Evolutionary conservation across 1,140 invertebrate genomes (phyloP).

Genomic region (Heliconius eleuchia): DNA sequence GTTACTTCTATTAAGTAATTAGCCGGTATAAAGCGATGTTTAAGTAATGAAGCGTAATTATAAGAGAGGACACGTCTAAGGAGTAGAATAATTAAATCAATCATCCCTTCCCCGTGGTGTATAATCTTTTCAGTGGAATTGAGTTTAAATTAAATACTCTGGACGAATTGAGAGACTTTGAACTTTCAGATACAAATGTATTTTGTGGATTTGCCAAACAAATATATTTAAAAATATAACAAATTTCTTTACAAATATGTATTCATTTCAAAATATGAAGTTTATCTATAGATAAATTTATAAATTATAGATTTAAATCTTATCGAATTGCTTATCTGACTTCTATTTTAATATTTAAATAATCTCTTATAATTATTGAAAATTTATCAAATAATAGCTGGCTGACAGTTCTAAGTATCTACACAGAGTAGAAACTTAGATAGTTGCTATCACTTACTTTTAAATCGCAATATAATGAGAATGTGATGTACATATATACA

Average conservation of each 20-base stretch:
- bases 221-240: background rate
- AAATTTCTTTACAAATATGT: background rate
- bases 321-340: too few species aligned
- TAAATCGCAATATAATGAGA: too few species aligned
- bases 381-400: too few species aligned
- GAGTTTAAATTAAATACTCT: conserved; percentile 70
- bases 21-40: conserved; percentile 77
- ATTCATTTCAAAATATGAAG: too few species aligned
- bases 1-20: conserved; percentile 81
- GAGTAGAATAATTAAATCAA: conserved; percentile 80
- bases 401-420: too few species aligned
- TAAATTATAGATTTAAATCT: too few species aligned
- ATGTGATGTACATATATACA: background rate
- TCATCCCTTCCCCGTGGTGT: conserved; percentile 72
- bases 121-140: conserved; percentile 77
- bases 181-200: conserved; percentile 36
- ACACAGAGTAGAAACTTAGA: too few species aligned
- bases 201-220: conserved; percentile 24
- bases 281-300: too few species aligned
- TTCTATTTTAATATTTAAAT: too few species aligned
- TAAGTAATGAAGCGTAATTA: conserved; percentile 80
- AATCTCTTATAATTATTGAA: too few species aligned
- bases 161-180: conserved; percentile 47
- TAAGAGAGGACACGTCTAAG: conserved; percentile 78
- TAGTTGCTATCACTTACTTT: too few species aligned